Evolutionary conservation across 2,113 vertebrate species (phyloP), one percentile per base, ranked within the genome.

Genomic region (Catagonus wagneri): DNA sequence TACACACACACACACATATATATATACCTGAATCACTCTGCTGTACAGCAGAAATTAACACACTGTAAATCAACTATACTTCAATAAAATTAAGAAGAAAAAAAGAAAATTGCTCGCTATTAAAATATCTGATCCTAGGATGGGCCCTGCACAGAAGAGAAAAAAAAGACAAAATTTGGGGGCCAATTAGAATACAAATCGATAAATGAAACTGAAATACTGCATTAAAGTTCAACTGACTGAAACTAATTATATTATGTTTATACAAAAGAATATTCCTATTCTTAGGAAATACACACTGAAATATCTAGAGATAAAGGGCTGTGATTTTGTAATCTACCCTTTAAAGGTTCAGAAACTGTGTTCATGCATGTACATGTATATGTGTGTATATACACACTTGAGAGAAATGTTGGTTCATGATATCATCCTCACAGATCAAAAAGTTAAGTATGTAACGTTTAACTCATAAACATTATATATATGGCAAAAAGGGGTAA

Each of bases 41-140:
- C 44, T 44, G 44, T 44, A 44, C 44, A 44, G 44, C 44, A 44
- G 44, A 44, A 44, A 44, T 44, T 44, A 44, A 44, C 44, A 44
- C 44, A 44, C 8, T 44, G 44, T 44, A 44, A 44, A 44, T 44
- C 44, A 44, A 44, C 44, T 44, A 44, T 44, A 44, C 44, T 44
- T 44, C 44, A 44, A 44, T 44, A 44, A 44, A 44, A 44, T 44
- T 8, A 44, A 44, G 44, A 44, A 44, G 8, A 72, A 72, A 74
- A 29, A n/a, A 14, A 81, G 13, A 63, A 13, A 79, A 94, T 90
- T 63, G n/a, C 11, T 86, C 36, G 86, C 7, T 14, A 88, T 60
- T 90, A 69, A 89, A 72, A 84, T 96, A 88, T 44, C 60, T 56
- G 29, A 96, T 56, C 15, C 58, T n/a, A 93, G 76, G 61, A 29